These are phyloP conservation scores for Plebejus anna DNA, from an alignment of 2,888 invertebrate species.

Conservation along the genomic window DNA sequence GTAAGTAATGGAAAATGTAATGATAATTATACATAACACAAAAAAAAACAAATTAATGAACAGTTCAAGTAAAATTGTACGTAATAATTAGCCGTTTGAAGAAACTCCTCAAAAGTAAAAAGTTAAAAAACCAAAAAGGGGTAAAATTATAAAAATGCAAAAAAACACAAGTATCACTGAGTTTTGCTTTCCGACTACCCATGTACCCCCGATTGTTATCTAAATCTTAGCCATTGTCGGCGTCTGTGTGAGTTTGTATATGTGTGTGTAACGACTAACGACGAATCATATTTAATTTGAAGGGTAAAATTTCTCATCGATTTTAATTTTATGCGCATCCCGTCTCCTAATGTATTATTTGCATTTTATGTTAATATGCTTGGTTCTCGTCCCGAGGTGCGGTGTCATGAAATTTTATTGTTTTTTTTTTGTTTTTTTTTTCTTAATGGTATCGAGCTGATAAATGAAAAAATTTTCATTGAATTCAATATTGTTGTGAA, in stretches of 20 bases:
- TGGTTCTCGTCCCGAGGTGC: conserved; percentile 66
- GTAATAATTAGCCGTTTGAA: background rate
- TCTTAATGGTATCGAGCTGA: background rate
- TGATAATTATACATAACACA: conserved; percentile 26
- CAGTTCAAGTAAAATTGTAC: background rate
- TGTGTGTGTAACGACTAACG: conserved; percentile 57
- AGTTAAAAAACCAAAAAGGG: background rate
- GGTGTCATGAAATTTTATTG: conserved; percentile 37
- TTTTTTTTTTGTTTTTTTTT: background rate
- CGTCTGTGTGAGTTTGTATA: conserved; percentile 38
- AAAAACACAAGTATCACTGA: background rate
- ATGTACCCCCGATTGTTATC: conserved; percentile 61
- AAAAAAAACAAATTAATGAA: conserved; percentile 22
- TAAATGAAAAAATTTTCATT: background rate
- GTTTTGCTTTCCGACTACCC: background rate
- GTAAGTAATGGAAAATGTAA: background rate
- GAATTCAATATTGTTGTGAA: background rate
- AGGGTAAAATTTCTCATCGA: conserved; percentile 78
- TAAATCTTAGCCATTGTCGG: conserved; percentile 52
- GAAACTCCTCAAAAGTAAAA: background rate
- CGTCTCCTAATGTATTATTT: conserved; percentile 74
- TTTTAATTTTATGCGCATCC: conserved; percentile 79
- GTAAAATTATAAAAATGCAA: background rate
- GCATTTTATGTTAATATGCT: conserved; percentile 78
- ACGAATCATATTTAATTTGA: conserved; percentile 78